These are phyloP conservation scores for Arbacia lixula DNA, from an alignment of 53 echinoderm and acorn worm genomes.

Conservation along the genomic window DNA sequence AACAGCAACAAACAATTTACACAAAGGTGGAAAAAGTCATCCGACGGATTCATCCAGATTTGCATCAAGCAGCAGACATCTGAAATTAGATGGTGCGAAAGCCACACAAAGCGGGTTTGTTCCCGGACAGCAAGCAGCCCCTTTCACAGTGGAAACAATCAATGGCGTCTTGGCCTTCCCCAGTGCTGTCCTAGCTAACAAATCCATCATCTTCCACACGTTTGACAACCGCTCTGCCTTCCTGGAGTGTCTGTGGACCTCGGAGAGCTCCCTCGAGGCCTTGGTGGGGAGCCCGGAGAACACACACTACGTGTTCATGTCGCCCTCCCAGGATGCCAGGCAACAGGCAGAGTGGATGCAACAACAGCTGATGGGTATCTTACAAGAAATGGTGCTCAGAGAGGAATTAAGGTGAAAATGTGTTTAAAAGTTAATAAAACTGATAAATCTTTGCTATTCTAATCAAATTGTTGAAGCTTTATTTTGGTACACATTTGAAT, in stretches of 20 bases:
- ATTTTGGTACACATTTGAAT: no score
- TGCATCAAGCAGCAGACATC: neutral
- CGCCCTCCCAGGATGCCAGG: constrained; percentile 62
- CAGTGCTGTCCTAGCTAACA: constrained; percentile 41
- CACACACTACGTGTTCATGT: constrained; percentile 74
- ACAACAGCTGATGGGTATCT: constrained; percentile 44
- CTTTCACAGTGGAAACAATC: constrained; percentile 70
- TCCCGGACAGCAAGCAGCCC: constrained; percentile 65
- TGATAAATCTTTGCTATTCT: neutral
- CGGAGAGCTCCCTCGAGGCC: constrained; percentile 60
- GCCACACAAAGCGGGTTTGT: neutral
- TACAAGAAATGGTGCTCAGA: constrained; percentile 27
- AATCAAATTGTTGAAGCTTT: no score
- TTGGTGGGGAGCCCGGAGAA: constrained; percentile 61
- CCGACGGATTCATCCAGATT: no score
- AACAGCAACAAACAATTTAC: no score
- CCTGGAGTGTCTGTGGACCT: constrained; percentile 87
- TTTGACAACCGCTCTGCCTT: constrained; percentile 85
- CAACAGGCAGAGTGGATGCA: constrained; percentile 82
- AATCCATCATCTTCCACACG: constrained; percentile 77
- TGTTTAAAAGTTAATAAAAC: neutral
- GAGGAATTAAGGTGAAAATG: constrained; percentile 30
- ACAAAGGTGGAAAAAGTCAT: no score
- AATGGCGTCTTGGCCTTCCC: constrained; percentile 70
- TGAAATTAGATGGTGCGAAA: neutral